A percentile compares a stretch with the other conserved stretches of the same genome.
Conservation (phyloP, 64 coral and sea anemone species). For the Acropora yongei region DNA sequence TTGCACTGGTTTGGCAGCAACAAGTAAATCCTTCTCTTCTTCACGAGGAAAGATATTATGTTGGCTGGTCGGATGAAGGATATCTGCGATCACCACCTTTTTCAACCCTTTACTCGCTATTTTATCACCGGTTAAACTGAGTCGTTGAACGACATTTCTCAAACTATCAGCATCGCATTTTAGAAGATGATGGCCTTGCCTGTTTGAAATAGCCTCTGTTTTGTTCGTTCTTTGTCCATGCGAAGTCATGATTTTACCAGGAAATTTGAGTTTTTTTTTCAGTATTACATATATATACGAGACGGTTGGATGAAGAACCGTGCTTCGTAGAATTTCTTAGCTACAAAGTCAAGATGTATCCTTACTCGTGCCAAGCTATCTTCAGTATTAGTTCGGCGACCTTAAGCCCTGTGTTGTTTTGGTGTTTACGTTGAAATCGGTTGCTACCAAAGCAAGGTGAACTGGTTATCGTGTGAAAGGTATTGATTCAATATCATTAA, state of each 20-base stretch:
- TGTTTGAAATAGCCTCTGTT: background rate
- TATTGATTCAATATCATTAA: background rate
- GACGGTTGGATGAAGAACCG: background rate
- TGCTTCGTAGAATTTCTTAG: background rate
- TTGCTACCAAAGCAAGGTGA: background rate
- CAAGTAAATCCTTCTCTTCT: background rate
- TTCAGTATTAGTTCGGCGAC: background rate
- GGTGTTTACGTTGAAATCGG: background rate
- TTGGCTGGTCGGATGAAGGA: background rate
- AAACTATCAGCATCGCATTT: background rate
- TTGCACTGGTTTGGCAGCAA: background rate
- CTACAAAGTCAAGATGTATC: background rate
- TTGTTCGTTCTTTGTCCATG: background rate
- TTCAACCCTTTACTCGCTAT: background rate
- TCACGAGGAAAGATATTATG: background rate
- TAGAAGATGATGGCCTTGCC: background rate
- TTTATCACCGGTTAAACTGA: conserved; percentile 6
- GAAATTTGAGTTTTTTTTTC: background rate
- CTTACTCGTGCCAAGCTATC: background rate
- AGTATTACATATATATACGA: background rate
- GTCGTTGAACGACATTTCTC: background rate
- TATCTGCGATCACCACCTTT: background rate
- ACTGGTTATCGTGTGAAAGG: background rate
- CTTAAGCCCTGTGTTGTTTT: background rate
- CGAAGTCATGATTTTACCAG: conserved; percentile 22